phyloP scores from a whole-genome alignment of 1,140 invertebrate species.

The Heterodera carotae region DNA sequence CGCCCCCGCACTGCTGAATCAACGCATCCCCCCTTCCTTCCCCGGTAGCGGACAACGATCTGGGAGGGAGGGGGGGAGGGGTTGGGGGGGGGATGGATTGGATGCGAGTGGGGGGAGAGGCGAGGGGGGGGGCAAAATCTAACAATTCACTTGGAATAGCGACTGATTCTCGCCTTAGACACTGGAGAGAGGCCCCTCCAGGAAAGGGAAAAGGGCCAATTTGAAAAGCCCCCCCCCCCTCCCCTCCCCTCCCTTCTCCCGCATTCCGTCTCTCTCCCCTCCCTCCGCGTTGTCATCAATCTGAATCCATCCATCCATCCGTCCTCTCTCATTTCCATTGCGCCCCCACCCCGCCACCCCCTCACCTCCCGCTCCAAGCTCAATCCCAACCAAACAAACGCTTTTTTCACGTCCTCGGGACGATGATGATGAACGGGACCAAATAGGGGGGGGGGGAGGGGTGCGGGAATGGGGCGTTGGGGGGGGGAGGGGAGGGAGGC shows the following conservation, averaged over 20 bases:
- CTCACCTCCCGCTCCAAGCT: background rate
- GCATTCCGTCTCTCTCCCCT: background rate
- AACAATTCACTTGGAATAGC: background rate
- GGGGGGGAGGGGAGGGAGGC: background rate
- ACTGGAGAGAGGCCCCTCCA: background rate
- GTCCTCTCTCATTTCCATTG: constrained; percentile 10
- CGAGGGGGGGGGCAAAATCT: background rate
- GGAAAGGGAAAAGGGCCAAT: constrained; percentile 21
- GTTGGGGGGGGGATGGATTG: no score
- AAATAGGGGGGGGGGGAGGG: constrained; percentile 3
- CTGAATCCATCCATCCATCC: constrained; percentile 3
- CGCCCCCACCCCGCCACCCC: background rate
- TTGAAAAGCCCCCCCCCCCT: background rate
- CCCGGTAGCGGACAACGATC: background rate
- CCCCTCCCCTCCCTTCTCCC: constrained; percentile 6
- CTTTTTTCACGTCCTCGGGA: constrained; percentile 2
- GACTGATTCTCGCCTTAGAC: background rate
- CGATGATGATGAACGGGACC: constrained; percentile 10
- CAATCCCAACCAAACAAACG: constrained; percentile 16
- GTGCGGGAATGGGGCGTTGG: background rate
- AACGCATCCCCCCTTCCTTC: constrained; percentile 18
- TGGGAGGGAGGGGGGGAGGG: no score
- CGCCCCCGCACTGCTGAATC: constrained; percentile 23
- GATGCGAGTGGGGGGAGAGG: no score
- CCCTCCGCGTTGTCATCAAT: constrained; percentile 22